Evolutionary conservation across 2,888 invertebrate genomes (phyloP).

Genomic region (Ptychoptera contaminata): DNA sequence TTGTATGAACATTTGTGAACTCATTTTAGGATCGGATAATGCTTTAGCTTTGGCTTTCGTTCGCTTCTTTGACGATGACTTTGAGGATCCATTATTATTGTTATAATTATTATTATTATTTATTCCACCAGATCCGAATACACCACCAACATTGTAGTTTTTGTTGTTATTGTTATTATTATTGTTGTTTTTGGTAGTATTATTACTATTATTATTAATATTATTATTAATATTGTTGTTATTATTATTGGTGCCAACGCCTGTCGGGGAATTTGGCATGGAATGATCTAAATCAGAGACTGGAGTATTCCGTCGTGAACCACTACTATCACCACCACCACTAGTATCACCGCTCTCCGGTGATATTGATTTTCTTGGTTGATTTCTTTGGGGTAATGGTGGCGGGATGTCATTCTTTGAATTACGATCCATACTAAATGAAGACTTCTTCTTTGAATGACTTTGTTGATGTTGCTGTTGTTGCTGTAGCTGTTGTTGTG

Average conservation of each 20-base stretch:
- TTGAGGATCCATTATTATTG: not conserved
- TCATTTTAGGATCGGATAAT: conserved; percentile 31
- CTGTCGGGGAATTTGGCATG: not conserved
- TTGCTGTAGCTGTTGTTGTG: conserved; percentile 16
- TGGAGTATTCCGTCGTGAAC: conserved; percentile 15
- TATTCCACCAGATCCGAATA: not conserved
- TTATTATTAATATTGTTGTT: no score
- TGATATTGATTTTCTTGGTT: conserved; percentile 20
- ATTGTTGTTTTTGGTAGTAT: no score
- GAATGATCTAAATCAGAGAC: conserved; percentile 29
- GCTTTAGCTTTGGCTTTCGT: conserved; percentile 29
- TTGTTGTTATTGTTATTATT: no score
- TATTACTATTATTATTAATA: no score
- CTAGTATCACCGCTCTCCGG: conserved; percentile 13
- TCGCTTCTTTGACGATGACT: conserved; percentile 15
- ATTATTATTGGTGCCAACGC: no score
- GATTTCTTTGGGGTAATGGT: conserved; percentile 38
- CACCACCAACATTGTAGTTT: not conserved
- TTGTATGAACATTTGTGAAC: conserved; percentile 30
- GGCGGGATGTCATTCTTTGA: conserved; percentile 29
- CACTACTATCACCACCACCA: conserved; percentile 4
- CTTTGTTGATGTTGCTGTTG: conserved; percentile 18
- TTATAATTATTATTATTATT: conserved; percentile 1
- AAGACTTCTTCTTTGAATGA: conserved; percentile 20
- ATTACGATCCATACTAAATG: conserved; percentile 19